Percentiles rank a stretch among this genome's conserved stretches.
phyloP scores from a whole-genome alignment of 2,113 vertebrate genomes.

The Spermophilus dauricus region DNA sequence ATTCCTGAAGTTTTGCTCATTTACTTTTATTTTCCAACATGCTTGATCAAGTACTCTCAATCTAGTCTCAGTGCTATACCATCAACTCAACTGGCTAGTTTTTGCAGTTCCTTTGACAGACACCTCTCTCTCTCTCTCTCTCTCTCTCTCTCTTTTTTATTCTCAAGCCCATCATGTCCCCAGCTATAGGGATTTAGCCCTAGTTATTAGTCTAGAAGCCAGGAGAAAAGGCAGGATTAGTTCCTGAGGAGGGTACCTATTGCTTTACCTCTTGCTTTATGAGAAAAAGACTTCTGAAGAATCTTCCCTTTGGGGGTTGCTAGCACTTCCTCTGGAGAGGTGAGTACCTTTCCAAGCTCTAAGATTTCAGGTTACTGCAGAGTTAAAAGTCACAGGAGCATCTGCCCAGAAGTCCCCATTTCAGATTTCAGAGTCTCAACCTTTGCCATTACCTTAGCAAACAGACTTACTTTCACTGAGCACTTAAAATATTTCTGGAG shows the following conservation, averaged over 20 bases:
- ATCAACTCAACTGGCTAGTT: background rate
- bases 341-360: background rate
- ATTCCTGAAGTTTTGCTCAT: conserved; percentile 21
- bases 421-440: background rate
- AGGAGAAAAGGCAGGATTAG: background rate
- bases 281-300: background rate
- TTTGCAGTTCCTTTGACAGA: background rate
- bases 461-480: background rate
- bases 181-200: background rate
- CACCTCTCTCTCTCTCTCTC: background rate
- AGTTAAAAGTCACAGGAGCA: background rate
- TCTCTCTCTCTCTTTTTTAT: background rate
- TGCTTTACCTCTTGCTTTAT: background rate
- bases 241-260: background rate
- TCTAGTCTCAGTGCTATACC: background rate
- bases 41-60: background rate
- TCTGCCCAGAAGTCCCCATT: background rate
- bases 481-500: background rate
- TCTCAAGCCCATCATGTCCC: background rate
- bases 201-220: background rate
- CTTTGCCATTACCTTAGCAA: background rate
- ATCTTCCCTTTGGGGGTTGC: background rate
- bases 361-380: background rate
- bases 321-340: background rate
- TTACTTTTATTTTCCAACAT: background rate